Conservation (phyloP, 2,113 vertebrate genomes). For the Gymnogyps californianus region DNA sequence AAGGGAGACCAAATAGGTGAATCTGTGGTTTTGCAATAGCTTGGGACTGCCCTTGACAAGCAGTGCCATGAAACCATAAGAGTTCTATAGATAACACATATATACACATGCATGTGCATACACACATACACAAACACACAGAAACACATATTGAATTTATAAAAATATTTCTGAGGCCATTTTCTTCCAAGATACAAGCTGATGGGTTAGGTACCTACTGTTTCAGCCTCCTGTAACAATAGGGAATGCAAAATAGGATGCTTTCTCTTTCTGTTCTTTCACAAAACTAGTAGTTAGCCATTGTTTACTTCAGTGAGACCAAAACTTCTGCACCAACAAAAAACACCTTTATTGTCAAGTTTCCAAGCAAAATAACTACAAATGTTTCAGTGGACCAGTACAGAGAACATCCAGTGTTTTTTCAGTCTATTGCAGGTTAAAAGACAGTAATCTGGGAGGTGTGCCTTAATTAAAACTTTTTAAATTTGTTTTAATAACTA, state of each 20-base stretch:
- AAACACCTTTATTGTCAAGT: neutral
- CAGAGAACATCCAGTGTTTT: neutral
- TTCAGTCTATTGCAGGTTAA: neutral
- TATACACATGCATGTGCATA: neutral
- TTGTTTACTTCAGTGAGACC: neutral
- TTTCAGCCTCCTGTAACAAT: neutral
- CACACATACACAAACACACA: neutral
- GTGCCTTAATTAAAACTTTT: neutral
- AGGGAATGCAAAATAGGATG: neutral
- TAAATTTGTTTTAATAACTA: constrained; percentile 15
- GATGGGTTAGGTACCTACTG: neutral
- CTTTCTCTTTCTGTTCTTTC: neutral
- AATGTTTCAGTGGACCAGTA: neutral
- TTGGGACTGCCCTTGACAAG: neutral
- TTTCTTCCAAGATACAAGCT: neutral
- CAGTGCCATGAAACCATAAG: neutral
- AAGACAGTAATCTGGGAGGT: neutral
- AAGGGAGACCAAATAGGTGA: fast-evolving
- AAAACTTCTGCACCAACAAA: neutral
- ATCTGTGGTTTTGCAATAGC: neutral
- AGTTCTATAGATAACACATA: neutral
- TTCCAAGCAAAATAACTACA: neutral
- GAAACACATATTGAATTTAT: neutral
- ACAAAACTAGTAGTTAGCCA: neutral
- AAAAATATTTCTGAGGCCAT: neutral